A percentile compares a stretch with the other conserved stretches of the same genome.
These are phyloP conservation scores for Zoanthus gigantus DNA, from an alignment of 92 coral and sea anemone genomes.

Conservation along the genomic window DNA sequence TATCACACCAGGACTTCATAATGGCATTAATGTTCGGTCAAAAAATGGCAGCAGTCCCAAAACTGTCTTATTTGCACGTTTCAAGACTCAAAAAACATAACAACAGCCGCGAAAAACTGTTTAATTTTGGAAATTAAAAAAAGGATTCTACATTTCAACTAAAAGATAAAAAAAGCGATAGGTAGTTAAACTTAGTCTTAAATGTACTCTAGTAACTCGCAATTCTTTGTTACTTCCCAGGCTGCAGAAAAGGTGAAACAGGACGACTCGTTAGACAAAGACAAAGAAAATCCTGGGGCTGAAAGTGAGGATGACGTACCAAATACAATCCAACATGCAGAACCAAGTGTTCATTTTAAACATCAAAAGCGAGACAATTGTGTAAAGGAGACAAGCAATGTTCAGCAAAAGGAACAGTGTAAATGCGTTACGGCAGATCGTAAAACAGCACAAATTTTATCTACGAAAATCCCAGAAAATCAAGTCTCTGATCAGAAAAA, in stretches of 20 bases:
- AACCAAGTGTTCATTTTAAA: not conserved
- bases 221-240: not conserved
- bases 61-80: too few relatives aligned
- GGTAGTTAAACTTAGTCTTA: too few relatives aligned
- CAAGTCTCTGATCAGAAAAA: constrained; percentile 22
- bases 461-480: not conserved
- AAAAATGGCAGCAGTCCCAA: too few relatives aligned
- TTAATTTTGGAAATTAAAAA: too few relatives aligned
- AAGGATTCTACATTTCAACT: too few relatives aligned
- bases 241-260: constrained; percentile 43
- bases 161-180: too few relatives aligned
- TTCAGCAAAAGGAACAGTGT: not conserved
- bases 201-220: not conserved
- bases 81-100: too few relatives aligned
- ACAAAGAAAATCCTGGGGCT: constrained; percentile 31
- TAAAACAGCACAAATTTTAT: not conserved
- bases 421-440: not conserved
- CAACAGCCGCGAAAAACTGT: too few relatives aligned
- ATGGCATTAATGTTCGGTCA: too few relatives aligned
- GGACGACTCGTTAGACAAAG: constrained; percentile 26
- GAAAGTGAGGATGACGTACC: constrained; percentile 35
- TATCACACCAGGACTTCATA: too few relatives aligned
- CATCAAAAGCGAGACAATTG: not conserved
- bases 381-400: not conserved
- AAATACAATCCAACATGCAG: not conserved